These are phyloP conservation scores for Anoplopoma fimbria DNA, from an alignment of 2,113 vertebrate genomes.

Conservation along the genomic window DNA sequence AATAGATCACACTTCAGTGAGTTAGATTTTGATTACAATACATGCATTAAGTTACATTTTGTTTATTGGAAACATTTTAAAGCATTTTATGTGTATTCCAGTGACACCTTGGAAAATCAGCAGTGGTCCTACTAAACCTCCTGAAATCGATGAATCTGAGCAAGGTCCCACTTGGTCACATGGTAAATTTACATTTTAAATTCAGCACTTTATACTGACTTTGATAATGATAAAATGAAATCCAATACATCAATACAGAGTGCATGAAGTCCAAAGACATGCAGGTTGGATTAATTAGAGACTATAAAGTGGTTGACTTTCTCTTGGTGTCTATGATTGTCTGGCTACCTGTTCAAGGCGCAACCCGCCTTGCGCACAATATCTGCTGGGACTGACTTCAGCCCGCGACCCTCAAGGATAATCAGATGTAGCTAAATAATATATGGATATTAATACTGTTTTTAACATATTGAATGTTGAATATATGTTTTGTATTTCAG, in stretches of 20 bases:
- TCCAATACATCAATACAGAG: background rate
- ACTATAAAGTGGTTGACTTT: background rate
- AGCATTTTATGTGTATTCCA: slow-evolving; percentile 27
- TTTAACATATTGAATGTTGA: background rate
- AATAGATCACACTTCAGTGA: slow-evolving; percentile 88
- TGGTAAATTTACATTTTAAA: slow-evolving; percentile 52
- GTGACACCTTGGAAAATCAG: slow-evolving; percentile 37
- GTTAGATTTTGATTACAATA: slow-evolving; percentile 41
- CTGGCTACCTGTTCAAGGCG: background rate
- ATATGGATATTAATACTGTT: background rate
- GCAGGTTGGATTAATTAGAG: background rate
- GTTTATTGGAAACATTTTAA: background rate
- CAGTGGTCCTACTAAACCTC: slow-evolving; percentile 23
- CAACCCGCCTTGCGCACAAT: background rate
- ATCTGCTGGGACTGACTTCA: background rate
- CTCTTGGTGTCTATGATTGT: background rate
- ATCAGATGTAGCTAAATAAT: background rate
- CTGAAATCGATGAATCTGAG: slow-evolving; percentile 17
- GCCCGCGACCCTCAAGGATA: background rate
- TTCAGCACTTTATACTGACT: background rate
- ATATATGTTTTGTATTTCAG: slow-evolving; percentile 77
- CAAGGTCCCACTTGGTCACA: slow-evolving; percentile 27
- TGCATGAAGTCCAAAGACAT: background rate
- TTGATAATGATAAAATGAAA: background rate
- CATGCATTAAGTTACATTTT: background rate